A percentile compares a stretch with the other conserved stretches of the same genome.
These are phyloP conservation scores for Cavia aperea DNA, from an alignment of 2,113 vertebrate genomes.

Conservation along the genomic window DNA sequence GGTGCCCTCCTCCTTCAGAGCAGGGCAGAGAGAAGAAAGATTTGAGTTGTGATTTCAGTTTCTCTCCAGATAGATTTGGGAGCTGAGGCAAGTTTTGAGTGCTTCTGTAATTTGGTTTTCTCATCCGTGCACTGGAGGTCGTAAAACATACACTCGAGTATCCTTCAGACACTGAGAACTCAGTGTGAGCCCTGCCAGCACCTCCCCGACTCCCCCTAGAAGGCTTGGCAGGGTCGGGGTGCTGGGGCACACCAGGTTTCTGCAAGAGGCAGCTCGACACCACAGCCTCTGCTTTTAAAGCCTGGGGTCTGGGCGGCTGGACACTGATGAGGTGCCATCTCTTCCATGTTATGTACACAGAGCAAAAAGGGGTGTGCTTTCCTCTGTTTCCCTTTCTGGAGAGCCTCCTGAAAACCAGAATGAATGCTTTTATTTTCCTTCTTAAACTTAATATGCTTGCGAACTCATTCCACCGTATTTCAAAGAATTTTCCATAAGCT, in stretches of 20 bases:
- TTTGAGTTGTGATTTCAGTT: background rate
- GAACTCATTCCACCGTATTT: conserved; percentile 76
- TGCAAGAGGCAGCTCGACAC: background rate
- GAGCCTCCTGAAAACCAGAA: conserved; percentile 43
- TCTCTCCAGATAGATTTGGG: background rate
- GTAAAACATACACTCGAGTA: conserved; percentile 16
- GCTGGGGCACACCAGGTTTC: background rate
- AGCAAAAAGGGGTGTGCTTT: background rate
- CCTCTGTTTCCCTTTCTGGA: background rate
- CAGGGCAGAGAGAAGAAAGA: background rate
- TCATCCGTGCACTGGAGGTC: conserved; percentile 18
- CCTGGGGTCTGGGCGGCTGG: conserved; percentile 1
- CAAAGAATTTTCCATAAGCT: conserved; percentile 80
- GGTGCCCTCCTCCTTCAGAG: background rate
- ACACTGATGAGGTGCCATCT: background rate
- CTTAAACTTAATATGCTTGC: conserved; percentile 63
- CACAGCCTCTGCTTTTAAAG: background rate
- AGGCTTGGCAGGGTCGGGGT: background rate
- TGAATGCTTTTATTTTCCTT: conserved; percentile 52
- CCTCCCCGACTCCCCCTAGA: background rate
- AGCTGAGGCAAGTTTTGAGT: background rate
- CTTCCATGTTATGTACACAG: background rate
- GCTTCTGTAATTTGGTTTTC: conserved; percentile 17
- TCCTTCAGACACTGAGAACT: background rate
- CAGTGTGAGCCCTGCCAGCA: background rate